Evolutionary conservation across 2,113 vertebrate genomes (phyloP), one percentile per base, ranked within the genome.

Genomic region (Engraulis encrasicolus): DNA sequence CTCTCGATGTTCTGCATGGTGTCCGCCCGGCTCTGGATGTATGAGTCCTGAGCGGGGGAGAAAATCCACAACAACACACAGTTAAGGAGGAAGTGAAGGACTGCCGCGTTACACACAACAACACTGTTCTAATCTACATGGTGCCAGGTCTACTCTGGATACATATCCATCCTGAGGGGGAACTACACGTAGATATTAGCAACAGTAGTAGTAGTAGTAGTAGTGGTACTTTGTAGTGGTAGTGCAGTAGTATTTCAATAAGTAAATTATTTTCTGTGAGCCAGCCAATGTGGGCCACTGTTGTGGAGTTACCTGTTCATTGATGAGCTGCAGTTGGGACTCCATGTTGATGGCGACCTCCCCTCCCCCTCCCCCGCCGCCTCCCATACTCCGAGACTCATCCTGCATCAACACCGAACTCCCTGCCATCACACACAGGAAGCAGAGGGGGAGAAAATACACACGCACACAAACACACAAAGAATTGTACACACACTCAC

Each of bases 1-100:
- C 96, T 97, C 86, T 98, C 97, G 0, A 98, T 98, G 90, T 98
- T 98, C 91, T 98, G 97, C 97, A 98, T 97, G 71, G 97, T 97
- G 87, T 98, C 96, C 3, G 97, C 94, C 5, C 97, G 95, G 89
- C 96, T 98, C 93, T 98, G 97, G 88, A 98, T 98, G 87, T 98
- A 98, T 0, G 97, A 96, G 88, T 98, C 97, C 97, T 98, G 86
- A 9, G 84, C 1, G 50, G 77, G n/a, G n/a, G n/a, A n/a, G n/a
- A n/a, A n/a, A n/a, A n/a, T n/a, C n/a, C n/a, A n/a, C n/a, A n/a
- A 66, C 37, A 91, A 7, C 34, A 50, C 2, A 52, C 77, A 66
- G 4, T 0, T 4, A 17, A 17, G 27, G 34, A 31, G 31, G 12
- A 14, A 31, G 14, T 15, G 4, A 14, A n/a, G 23, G n/a, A n/a